These are phyloP conservation scores for Belgica antarctica DNA, from an alignment of 2,888 invertebrate species.

Conservation along the genomic window DNA sequence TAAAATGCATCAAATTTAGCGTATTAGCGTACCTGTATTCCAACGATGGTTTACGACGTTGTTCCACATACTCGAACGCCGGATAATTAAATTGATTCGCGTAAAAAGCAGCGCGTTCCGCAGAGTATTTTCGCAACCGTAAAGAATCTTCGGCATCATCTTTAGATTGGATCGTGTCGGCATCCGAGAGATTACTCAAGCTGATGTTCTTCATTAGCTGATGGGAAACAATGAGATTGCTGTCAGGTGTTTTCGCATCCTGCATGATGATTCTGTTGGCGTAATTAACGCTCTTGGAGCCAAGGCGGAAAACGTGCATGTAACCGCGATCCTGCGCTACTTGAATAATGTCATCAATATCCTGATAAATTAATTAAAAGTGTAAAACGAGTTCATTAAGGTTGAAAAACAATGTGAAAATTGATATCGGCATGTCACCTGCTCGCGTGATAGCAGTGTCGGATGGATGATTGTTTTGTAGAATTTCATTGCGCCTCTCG, in stretches of 20 bases:
- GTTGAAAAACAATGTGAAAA: neutral
- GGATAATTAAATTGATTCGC: constrained; percentile 49
- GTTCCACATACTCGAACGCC: constrained; percentile 53
- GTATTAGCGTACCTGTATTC: constrained; percentile 23
- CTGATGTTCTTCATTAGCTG: constrained; percentile 31
- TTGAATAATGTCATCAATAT: constrained; percentile 41
- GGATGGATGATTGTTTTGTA: constrained; percentile 39
- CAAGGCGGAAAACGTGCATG: constrained; percentile 27
- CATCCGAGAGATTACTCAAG: constrained; percentile 34
- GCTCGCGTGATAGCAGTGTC: constrained; percentile 32
- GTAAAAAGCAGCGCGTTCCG: constrained; percentile 51
- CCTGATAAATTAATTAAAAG: neutral
- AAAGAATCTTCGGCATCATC: constrained; percentile 44
- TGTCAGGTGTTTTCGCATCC: constrained; percentile 1
- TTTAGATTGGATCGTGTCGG: constrained; percentile 44
- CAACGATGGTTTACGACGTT: constrained; percentile 47
- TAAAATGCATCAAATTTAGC: neutral
- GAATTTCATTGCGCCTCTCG: constrained; percentile 20
- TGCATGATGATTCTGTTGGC: constrained; percentile 42
- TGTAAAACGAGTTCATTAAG: neutral
- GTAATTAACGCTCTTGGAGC: constrained; percentile 41
- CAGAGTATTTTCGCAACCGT: constrained; percentile 6
- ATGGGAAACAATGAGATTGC: neutral
- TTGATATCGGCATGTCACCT: neutral
- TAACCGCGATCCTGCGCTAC: constrained; percentile 38